These are phyloP conservation scores for Schizopygopsis pylzovi DNA, from an alignment of 2,797 vertebrate genomes.

Conservation along the genomic window DNA sequence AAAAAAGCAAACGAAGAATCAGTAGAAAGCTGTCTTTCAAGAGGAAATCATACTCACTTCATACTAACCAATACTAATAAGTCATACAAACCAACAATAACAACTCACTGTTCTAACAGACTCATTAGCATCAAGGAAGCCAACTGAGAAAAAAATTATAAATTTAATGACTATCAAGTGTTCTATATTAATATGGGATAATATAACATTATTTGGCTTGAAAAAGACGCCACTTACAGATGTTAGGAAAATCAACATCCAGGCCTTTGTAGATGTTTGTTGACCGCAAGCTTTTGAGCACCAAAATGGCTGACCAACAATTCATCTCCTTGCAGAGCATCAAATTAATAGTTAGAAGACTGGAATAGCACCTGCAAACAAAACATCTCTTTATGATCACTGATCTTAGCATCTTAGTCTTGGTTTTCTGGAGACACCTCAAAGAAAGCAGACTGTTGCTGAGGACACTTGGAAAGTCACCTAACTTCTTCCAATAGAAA, in stretches of 20 bases:
- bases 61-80: not conserved
- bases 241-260: constrained; percentile 26
- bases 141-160: not conserved
- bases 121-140: not conserved
- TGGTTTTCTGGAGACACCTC: constrained; percentile 17
- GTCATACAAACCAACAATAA: not conserved
- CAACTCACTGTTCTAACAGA: not conserved
- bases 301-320: constrained; percentile 35
- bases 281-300: constrained; percentile 4
- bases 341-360: not conserved
- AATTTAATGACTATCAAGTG: too few relatives aligned
- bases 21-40: not conserved
- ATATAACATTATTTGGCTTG: not conserved
- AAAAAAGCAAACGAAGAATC: not conserved
- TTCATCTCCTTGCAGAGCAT: not conserved
- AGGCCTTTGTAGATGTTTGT: constrained; percentile 37
- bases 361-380: not conserved
- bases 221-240: constrained; percentile 22
- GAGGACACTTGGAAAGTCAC: not conserved
- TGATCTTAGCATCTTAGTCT: constrained; percentile 7
- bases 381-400: not conserved
- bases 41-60: not conserved
- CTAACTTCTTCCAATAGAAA: constrained; percentile 18
- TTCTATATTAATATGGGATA: not conserved
- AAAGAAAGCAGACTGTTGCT: not conserved